Evolutionary conservation across 2,797 vertebrate species (phyloP).

Genomic region (Monodelphis domestica): DNA sequence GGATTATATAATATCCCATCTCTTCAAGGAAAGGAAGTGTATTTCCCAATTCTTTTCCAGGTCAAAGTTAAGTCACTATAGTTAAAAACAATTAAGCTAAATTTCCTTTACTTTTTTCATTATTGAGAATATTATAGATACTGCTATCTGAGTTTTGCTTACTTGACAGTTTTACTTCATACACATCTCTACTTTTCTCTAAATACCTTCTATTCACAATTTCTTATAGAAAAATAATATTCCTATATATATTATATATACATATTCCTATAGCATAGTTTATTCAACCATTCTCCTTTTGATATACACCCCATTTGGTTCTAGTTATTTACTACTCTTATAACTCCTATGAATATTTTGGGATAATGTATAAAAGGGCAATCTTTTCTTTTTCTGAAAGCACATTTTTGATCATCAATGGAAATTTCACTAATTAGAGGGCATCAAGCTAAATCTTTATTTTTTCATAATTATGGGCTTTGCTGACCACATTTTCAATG

Average conservation of each 20-base stretch:
- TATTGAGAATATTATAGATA: not conserved
- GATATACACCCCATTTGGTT: not conserved
- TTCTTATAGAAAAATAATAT: not conserved
- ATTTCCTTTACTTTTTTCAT: not conserved
- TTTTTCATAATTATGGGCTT: not conserved
- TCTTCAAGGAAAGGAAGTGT: not conserved
- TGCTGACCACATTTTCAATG: not conserved
- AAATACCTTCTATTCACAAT: not conserved
- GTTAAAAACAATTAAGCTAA: not conserved
- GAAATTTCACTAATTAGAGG: not conserved
- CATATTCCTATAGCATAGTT: not conserved
- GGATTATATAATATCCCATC: not conserved
- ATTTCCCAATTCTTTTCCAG: not conserved
- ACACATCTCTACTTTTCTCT: not conserved
- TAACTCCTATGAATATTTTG: not conserved
- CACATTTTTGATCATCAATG: not conserved
- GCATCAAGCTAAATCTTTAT: not conserved
- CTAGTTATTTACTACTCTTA: not conserved
- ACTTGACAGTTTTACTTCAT: not conserved
- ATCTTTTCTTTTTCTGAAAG: not conserved
- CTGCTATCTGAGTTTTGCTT: not conserved
- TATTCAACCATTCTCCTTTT: not conserved
- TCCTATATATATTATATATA: no score
- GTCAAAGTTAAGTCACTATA: no score
- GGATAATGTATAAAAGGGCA: not conserved